Conservation (phyloP, 2,888 invertebrate genomes). For the Chaetoderma sp. region DNA sequence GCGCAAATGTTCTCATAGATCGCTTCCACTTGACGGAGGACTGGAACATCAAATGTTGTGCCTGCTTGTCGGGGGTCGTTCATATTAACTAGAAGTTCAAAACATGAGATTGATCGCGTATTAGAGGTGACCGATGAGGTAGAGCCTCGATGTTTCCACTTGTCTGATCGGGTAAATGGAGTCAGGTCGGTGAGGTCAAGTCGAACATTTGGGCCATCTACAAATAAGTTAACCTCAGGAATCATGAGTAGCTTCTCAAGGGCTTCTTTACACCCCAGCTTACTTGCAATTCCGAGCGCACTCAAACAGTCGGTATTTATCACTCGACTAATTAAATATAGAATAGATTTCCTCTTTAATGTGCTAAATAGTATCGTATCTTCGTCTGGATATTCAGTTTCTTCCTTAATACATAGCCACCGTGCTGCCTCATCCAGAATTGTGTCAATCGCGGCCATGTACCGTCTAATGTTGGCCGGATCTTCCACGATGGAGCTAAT, state of each 20-base stretch:
- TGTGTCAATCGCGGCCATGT: constrained; percentile 44
- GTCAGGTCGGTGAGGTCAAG: constrained; percentile 61
- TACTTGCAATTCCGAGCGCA: constrained; percentile 54
- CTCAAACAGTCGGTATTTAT: constrained; percentile 50
- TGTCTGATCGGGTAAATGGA: constrained; percentile 43
- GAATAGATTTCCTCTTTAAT: constrained; percentile 44
- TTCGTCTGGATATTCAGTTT: constrained; percentile 46
- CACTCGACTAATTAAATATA: constrained; percentile 47
- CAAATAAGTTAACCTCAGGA: constrained; percentile 50
- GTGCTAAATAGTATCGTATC: constrained; percentile 36
- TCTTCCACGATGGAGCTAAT: constrained; percentile 41
- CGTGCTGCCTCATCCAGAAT: constrained; percentile 43
- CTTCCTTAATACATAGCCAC: constrained; percentile 59
- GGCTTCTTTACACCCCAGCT: constrained; percentile 49
- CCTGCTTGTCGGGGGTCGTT: constrained; percentile 48
- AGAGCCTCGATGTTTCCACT: background rate
- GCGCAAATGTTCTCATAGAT: constrained; percentile 57
- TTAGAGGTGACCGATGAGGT: background rate
- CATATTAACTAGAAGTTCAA: constrained; percentile 56
- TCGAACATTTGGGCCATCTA: constrained; percentile 15
- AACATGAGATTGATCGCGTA: constrained; percentile 39
- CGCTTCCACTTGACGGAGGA: constrained; percentile 53
- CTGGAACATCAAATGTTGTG: constrained; percentile 56
- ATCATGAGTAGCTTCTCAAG: constrained; percentile 52
- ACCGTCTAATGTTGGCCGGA: constrained; percentile 26